Conservation (phyloP, 2,113 vertebrate genomes). For the Lophura nycthemera region DNA sequence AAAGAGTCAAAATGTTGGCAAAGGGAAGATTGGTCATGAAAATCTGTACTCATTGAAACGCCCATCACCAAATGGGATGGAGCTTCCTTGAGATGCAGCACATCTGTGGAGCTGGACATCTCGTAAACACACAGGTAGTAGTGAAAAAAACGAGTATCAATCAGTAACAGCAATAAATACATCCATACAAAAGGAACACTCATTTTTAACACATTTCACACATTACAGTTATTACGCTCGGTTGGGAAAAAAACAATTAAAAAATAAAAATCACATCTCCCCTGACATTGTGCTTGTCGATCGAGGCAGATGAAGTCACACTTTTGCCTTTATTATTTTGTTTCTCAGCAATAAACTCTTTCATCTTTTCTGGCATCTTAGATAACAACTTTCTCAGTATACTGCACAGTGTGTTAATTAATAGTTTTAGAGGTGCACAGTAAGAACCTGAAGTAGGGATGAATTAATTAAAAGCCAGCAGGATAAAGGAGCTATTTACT, state of each 20-base stretch:
- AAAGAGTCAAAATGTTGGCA: fast-evolving
- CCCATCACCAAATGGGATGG: not conserved
- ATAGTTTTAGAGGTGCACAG: not conserved
- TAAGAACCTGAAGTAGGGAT: not conserved
- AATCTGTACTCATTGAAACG: fast-evolving
- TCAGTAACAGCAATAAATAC: fast-evolving
- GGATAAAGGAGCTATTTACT: not conserved
- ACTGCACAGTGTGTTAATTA: conserved; percentile 30
- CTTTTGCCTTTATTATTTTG: conserved; percentile 20
- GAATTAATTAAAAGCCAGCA: conserved; percentile 45
- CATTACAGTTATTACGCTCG: fast-evolving
- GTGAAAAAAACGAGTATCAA: not conserved
- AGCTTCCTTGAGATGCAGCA: not conserved
- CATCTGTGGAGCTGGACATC: not conserved
- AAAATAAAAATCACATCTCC: not conserved
- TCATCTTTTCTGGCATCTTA: conserved; percentile 8
- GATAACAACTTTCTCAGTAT: not conserved
- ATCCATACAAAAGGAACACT: fast-evolving
- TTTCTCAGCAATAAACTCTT: conserved; percentile 4
- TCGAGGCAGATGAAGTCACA: not conserved
- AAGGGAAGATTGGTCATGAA: not conserved
- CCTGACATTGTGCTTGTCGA: not conserved
- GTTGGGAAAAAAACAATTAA: not conserved
- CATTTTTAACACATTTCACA: fast-evolving
- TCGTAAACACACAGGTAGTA: not conserved